Percentiles rank a stretch among this genome's conserved stretches.
Evolutionary conservation across 2,888 invertebrate species (phyloP).

Genomic region (Allophyes oxyacanthae): DNA sequence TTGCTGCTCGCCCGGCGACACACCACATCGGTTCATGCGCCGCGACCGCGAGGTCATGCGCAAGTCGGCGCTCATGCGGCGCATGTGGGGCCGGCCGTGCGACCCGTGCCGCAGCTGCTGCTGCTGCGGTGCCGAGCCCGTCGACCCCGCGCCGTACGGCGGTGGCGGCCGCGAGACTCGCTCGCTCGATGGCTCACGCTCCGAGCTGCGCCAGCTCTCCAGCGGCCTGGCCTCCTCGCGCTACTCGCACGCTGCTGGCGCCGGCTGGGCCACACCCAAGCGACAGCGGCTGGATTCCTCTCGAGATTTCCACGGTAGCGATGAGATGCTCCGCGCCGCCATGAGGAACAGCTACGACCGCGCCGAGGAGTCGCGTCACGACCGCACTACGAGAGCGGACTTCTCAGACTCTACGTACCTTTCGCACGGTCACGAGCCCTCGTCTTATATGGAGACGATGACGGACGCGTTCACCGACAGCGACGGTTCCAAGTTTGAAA

Average conservation of each 20-base stretch:
- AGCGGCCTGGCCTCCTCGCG: slow-evolving; percentile 54
- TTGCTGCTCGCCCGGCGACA: slow-evolving; percentile 51
- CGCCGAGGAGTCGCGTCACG: slow-evolving; percentile 54
- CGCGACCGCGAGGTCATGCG: slow-evolving; percentile 80
- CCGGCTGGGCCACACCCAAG: slow-evolving; percentile 63
- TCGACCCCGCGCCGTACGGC: slow-evolving; percentile 19
- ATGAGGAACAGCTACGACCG: slow-evolving; percentile 66
- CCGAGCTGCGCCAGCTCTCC: slow-evolving; percentile 72
- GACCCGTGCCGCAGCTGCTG: slow-evolving; percentile 62
- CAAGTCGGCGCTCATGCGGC: slow-evolving; percentile 78
- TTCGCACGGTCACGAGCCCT: slow-evolving; percentile 52
- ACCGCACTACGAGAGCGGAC: slow-evolving; percentile 41
- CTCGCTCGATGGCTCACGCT: slow-evolving; percentile 77
- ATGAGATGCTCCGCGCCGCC: slow-evolving; percentile 65
- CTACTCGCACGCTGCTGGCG: slow-evolving; percentile 36
- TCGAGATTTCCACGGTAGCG: slow-evolving; percentile 52
- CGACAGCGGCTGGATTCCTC: slow-evolving; percentile 63
- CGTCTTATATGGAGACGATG: slow-evolving; percentile 52
- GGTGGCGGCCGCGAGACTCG: slow-evolving; percentile 59
- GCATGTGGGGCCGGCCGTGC: slow-evolving; percentile 75
- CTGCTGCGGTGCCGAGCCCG: slow-evolving; percentile 63
- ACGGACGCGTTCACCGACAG: slow-evolving; percentile 60
- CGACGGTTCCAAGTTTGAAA: slow-evolving; percentile 54
- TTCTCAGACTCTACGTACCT: slow-evolving; percentile 61
- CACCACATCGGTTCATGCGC: slow-evolving; percentile 57